A percentile compares a stretch with the other conserved stretches of the same genome.
phyloP scores from a whole-genome alignment of 2,113 vertebrate genomes.

The Pavo muticus region DNA sequence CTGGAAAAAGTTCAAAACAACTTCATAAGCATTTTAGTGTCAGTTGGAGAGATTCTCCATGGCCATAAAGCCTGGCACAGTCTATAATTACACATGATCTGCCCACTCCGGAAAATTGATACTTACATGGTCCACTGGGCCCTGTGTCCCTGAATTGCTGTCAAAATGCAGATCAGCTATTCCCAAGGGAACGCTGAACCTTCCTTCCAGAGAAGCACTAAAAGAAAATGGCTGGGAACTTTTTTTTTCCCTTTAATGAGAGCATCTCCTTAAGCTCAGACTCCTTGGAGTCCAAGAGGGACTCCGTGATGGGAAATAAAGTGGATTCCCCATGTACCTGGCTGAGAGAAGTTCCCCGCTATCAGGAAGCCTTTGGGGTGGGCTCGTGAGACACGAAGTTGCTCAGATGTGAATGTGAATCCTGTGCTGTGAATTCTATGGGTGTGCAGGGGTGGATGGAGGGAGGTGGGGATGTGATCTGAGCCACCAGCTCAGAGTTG shows the following conservation, averaged over 20 bases:
- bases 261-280: background rate
- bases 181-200: background rate
- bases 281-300: background rate
- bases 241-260: background rate
- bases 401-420: background rate
- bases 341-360: background rate
- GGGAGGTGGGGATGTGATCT: background rate
- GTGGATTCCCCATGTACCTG: accelerated
- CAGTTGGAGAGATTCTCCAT: background rate
- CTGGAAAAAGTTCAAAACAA: slow-evolving; percentile 47
- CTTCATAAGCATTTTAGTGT: slow-evolving; percentile 51
- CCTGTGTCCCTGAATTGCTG: background rate
- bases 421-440: background rate
- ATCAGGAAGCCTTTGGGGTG: background rate
- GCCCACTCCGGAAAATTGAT: slow-evolving; percentile 59
- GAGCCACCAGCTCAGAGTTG: background rate
- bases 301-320: background rate
- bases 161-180: slow-evolving; percentile 54
- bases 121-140: slow-evolving; percentile 50
- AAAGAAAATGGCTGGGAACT: background rate
- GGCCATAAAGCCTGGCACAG: slow-evolving; percentile 33
- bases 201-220: background rate
- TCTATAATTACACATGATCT: slow-evolving; percentile 58
- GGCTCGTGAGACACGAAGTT: background rate
- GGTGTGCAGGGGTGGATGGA: background rate